A percentile compares a stretch with the other conserved stretches of the same genome.
Evolutionary conservation across 2,113 vertebrate genomes (phyloP).

Genomic region (Salminus brasiliensis): DNA sequence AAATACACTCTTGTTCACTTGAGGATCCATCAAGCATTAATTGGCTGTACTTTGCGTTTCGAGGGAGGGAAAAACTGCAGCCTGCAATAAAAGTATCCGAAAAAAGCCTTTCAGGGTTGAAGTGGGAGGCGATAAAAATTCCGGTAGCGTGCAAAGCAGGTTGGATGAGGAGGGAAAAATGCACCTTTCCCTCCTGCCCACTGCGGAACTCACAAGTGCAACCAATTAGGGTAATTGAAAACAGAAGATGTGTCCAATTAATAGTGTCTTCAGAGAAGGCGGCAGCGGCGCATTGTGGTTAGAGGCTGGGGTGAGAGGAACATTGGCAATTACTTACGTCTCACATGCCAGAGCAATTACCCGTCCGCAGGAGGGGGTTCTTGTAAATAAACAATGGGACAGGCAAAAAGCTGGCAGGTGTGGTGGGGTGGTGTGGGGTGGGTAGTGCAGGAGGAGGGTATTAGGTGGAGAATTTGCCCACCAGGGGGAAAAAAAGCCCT

Average conservation of each 20-base stretch:
- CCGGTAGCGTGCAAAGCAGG: constrained; percentile 30
- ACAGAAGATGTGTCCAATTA: constrained; percentile 65
- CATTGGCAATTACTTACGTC: constrained; percentile 72
- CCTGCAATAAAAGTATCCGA: constrained; percentile 41
- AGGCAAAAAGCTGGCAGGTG: constrained; percentile 48
- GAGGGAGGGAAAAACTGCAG: constrained; percentile 12
- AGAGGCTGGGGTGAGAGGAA: constrained; percentile 44
- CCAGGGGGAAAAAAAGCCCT: constrained; percentile 51
- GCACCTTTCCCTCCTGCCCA: constrained; percentile 50
- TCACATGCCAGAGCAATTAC: constrained; percentile 66
- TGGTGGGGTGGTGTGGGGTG: constrained; percentile 19
- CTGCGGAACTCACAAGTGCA: constrained; percentile 58
- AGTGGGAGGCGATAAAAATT: constrained; percentile 47
- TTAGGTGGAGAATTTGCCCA: constrained; percentile 53
- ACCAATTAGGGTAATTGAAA: constrained; percentile 66
- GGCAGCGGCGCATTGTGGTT: constrained; percentile 40
- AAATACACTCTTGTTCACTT: constrained; percentile 37
- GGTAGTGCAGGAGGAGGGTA: constrained; percentile 26
- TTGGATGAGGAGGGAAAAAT: constrained; percentile 52
- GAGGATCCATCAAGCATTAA: constrained; percentile 52
- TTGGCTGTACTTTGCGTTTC: constrained; percentile 38
- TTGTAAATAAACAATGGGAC: constrained; percentile 59
- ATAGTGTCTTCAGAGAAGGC: constrained; percentile 51
- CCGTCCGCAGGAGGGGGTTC: constrained; percentile 55
- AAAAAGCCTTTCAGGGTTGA: constrained; percentile 50